A percentile compares a stretch with the other conserved stretches of the same genome.
Evolutionary conservation across 2,797 vertebrate species (phyloP).

Genomic region (Megaceryle alcyon): DNA sequence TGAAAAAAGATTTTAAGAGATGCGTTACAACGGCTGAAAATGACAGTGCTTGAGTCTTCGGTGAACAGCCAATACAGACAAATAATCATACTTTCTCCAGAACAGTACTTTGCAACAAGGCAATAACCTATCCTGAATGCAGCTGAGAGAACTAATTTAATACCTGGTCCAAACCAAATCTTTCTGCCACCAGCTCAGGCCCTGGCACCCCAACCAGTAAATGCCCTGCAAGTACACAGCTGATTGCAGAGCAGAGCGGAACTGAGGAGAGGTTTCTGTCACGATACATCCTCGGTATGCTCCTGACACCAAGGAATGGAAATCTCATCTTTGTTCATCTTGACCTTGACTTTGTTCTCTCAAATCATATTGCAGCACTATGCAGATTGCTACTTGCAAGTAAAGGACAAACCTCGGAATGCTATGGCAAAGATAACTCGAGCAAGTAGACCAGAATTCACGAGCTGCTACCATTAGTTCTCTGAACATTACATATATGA

Average conservation of each 20-base stretch:
- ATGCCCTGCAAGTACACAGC: not conserved
- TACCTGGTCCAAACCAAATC: not conserved
- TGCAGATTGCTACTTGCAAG: not conserved
- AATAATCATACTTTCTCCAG: not conserved
- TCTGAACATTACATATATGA: not conserved
- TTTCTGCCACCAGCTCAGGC: not conserved
- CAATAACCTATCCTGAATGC: not conserved
- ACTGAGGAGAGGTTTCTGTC: rapidly evolving
- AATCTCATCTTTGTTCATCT: not conserved
- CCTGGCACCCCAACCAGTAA: not conserved
- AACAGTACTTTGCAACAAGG: not conserved
- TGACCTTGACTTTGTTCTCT: not conserved
- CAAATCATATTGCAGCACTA: not conserved
- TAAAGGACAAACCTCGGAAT: not conserved
- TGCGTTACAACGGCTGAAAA: not conserved
- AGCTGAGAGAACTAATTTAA: not conserved
- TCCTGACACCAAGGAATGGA: not conserved
- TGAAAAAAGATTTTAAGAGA: constrained; percentile 37
- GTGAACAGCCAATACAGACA: not conserved
- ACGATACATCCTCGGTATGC: not conserved
- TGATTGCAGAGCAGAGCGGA: not conserved
- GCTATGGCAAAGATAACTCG: not conserved
- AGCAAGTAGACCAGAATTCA: not conserved
- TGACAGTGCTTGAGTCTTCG: not conserved
- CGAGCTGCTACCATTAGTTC: not conserved